Evolutionary conservation across 2,888 invertebrate species (phyloP), one percentile per base, ranked within the genome.

Genomic region (Meta bourneti): DNA sequence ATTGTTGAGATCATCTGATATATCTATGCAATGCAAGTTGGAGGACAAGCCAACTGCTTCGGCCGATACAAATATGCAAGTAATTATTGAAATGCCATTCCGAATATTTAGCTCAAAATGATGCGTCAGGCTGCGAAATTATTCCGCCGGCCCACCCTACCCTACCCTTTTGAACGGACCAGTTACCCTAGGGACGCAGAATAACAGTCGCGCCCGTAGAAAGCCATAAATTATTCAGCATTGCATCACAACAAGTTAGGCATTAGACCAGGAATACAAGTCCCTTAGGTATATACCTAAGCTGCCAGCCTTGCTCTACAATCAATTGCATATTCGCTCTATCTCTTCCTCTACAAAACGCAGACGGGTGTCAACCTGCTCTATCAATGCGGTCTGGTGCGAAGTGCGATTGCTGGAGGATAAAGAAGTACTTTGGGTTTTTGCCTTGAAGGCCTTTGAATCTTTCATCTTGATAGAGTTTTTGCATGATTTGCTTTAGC

Each of bases 171-270:
- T 90, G 84, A 84, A 71, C 52, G 71, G 74, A 71, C 51, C 54
- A 71, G 77, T 81, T 49, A 78, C 91, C 86, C 87, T 70, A 71
- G 91, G 91, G 91, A 82, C 48, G 51, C 52, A 75, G 85, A 80
- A 81, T 85, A 85, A 70, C 90, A 90, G 90, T 86, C 91, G 91
- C 91, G 87, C 91, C 87, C 82, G 91, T 82, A 91, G 82, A 91
- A 82, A 78, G 70, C 78, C 71, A 86, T 91, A 87, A 86, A 91
- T 91, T 91, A 91, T 91, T 91, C 91, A 91, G 71, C 34, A 77
- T 82, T 19, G 91, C 91, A 91, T 91, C 91, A 86, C 91, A 91
- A 91, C 91, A 91, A 91, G 91, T 87, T 87, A 72, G 72, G 90
- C 69, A 85, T 72, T 54, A 70, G 74, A 71, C 79, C 51, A 19